Conservation (phyloP, 2,113 vertebrate species). For the Phyllostomus discolor region DNA sequence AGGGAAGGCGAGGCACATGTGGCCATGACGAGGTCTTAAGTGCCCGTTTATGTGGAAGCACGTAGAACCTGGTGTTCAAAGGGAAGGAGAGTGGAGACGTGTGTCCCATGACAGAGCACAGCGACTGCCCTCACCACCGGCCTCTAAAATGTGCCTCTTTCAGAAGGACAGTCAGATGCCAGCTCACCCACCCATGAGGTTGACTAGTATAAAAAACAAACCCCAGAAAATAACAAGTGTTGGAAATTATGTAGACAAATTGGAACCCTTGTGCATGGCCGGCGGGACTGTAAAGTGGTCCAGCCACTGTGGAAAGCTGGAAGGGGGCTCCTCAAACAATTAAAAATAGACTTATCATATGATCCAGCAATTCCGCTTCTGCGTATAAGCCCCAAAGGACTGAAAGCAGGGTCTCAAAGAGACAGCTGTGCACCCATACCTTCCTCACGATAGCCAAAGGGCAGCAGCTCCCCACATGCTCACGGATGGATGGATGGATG, state of each 20-base stretch:
- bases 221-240: background rate
- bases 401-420: background rate
- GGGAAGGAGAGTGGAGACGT: background rate
- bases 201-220: background rate
- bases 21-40: background rate
- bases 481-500: background rate
- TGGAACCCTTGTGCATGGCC: background rate
- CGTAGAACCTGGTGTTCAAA: background rate
- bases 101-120: background rate
- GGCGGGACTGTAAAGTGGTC: background rate
- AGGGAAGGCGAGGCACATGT: rapidly evolving
- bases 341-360: background rate
- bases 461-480: background rate
- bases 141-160: background rate
- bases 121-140: background rate
- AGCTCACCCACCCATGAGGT: too few relatives aligned
- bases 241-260: background rate
- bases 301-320: background rate
- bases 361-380: background rate
- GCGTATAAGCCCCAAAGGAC: background rate
- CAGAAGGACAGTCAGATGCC: background rate
- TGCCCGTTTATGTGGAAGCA: background rate
- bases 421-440: rapidly evolving
- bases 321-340: background rate
- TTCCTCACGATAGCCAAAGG: background rate